These are phyloP conservation scores for Venturia canescens DNA, from an alignment of 1,140 invertebrate genomes.

Conservation along the genomic window DNA sequence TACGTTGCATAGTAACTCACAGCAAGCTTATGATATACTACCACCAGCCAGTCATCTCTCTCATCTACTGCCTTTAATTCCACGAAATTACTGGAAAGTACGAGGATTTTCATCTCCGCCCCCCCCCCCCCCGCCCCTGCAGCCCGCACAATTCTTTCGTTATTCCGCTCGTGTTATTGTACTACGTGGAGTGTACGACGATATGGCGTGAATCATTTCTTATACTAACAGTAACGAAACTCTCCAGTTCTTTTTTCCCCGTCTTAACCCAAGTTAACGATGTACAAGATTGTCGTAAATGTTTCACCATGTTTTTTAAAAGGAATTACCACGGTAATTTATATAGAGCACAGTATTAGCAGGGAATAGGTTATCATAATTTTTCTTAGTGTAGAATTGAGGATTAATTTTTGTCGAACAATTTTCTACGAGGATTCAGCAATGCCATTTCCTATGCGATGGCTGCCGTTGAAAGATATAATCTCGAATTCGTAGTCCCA, in stretches of 20 bases:
- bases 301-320: no score
- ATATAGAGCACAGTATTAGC: no score
- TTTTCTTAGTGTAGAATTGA: no score
- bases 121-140: no score
- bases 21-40: not conserved
- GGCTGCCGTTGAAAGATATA: no score
- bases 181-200: not conserved
- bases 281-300: no score
- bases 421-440: no score
- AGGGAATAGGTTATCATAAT: no score
- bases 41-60: not conserved
- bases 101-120: constrained; percentile 4
- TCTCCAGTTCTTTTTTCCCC: not conserved
- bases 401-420: no score
- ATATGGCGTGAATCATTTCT: not conserved
- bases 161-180: not conserved
- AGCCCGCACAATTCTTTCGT: not conserved
- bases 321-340: no score
- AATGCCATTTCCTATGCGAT: no score
- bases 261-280: not conserved
- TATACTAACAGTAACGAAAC: not conserved
- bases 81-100: constrained; percentile 30
- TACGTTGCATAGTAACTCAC: not conserved
- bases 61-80: constrained; percentile 32
- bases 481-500: no score